Percentiles rank a stretch among this genome's conserved stretches.
Evolutionary conservation across 2,797 vertebrate species (phyloP).

Genomic region (Bradypus variegatus): DNA sequence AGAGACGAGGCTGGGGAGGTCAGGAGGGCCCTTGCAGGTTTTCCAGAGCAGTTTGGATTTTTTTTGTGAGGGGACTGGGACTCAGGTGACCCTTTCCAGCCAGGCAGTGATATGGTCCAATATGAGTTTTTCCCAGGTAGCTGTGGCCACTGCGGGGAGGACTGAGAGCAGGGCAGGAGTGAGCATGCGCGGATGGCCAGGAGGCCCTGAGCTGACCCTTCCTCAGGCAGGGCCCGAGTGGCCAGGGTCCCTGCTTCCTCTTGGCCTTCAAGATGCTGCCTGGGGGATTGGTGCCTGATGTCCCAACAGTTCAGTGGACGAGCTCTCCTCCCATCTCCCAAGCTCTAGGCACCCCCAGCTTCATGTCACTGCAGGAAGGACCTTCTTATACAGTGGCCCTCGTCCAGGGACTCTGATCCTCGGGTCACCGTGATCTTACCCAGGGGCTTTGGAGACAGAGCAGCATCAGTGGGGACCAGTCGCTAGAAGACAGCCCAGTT

Average conservation of each 20-base stretch:
- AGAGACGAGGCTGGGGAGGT: not conserved
- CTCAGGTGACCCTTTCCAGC: not conserved
- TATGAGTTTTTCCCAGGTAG: no score
- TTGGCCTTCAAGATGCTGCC: not conserved
- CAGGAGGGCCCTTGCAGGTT: not conserved
- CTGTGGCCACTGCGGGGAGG: not conserved
- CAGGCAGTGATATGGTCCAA: accelerated
- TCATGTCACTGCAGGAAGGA: not conserved
- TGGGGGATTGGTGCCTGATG: not conserved
- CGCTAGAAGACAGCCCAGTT: not conserved
- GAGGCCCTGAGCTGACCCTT: not conserved
- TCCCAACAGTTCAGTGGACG: not conserved
- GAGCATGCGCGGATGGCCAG: accelerated
- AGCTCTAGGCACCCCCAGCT: not conserved
- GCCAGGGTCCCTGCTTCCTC: not conserved
- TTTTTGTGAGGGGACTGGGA: not conserved
- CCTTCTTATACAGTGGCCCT: not conserved
- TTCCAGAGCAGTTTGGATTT: not conserved
- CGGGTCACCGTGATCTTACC: not conserved
- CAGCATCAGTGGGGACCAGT: not conserved
- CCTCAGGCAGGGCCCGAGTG: not conserved
- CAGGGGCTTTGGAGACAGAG: not conserved
- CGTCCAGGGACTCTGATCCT: not conserved
- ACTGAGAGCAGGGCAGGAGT: not conserved
- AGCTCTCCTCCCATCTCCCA: not conserved